Evolutionary conservation across 2,888 invertebrate species (phyloP).

Genomic region (Parthenolecanium corni): DNA sequence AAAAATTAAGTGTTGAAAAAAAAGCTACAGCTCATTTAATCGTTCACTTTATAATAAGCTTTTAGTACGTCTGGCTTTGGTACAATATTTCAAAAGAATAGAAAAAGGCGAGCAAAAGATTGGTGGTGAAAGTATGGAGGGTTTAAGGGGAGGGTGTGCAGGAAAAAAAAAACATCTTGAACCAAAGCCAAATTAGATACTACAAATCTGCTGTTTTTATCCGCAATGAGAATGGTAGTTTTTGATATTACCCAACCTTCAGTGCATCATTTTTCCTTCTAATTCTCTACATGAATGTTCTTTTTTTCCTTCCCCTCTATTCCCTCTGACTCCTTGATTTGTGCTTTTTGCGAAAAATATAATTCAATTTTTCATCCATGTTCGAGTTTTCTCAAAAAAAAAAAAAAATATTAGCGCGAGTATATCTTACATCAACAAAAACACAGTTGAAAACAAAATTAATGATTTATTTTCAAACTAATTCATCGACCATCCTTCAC

Average conservation of each 20-base stretch:
- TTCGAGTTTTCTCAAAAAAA: too few species aligned
- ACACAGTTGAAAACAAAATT: too few species aligned
- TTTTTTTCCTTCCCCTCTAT: constrained; percentile 1
- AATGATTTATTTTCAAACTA: too few species aligned
- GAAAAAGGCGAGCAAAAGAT: not conserved
- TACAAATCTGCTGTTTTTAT: constrained; percentile 26
- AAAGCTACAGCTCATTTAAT: constrained; percentile 19
- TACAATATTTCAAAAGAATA: constrained; percentile 12
- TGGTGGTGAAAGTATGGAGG: not conserved
- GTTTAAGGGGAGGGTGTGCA: not conserved
- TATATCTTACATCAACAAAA: too few species aligned
- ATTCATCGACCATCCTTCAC: too few species aligned
- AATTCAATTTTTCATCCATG: too few species aligned
- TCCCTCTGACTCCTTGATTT: not conserved
- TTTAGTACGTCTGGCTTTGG: constrained; percentile 15
- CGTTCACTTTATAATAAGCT: constrained; percentile 4
- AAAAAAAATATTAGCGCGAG: too few species aligned
- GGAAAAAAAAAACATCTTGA: constrained; percentile 16
- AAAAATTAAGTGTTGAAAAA: too few species aligned
- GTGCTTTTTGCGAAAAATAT: not conserved
- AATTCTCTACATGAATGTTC: constrained; percentile 14
- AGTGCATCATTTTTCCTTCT: constrained; percentile 6
- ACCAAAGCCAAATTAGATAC: constrained; percentile 25
- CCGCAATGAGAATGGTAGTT: constrained; percentile 21
- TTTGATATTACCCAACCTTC: constrained; percentile 7